A percentile compares a stretch with the other conserved stretches of the same genome.
Conservation (phyloP, 1,140 invertebrate genomes). For the Pseudomyrmex gracilis region DNA sequence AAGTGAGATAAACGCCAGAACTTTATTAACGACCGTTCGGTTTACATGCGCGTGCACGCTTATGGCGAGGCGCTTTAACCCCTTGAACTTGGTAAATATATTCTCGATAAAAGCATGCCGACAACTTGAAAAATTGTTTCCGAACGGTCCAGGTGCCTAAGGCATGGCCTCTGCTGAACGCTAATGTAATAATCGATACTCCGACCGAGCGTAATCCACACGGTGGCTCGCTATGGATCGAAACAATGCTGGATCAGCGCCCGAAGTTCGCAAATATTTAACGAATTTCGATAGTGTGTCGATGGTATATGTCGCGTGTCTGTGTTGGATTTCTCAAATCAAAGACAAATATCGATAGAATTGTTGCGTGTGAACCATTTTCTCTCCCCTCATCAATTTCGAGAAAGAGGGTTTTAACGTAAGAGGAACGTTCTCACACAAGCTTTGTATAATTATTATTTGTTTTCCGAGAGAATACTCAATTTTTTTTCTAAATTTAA, state of each 20-base stretch:
- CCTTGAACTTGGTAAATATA: constrained; percentile 47
- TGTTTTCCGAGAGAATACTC: too few relatives aligned
- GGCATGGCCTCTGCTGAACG: constrained; percentile 1
- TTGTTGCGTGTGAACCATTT: not conserved
- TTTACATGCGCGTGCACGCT: constrained; percentile 26
- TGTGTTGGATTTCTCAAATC: constrained; percentile 26
- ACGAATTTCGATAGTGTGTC: constrained; percentile 38
- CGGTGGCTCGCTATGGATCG: constrained; percentile 17
- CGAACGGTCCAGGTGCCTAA: constrained; percentile 29
- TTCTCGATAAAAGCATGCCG: constrained; percentile 44
- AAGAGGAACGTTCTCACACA: too few relatives aligned
- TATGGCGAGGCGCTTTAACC: constrained; percentile 42
- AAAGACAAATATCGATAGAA: constrained; percentile 29
- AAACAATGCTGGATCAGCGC: constrained; percentile 34
- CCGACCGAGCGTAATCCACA: constrained; percentile 9
- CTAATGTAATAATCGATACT: constrained; percentile 58
- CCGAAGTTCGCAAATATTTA: constrained; percentile 49
- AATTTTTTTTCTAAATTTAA: not conserved
- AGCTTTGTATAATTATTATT: too few relatives aligned
- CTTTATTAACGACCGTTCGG: constrained; percentile 48
- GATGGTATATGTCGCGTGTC: not conserved
- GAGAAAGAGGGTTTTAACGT: too few relatives aligned
- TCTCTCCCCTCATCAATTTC: too few relatives aligned
- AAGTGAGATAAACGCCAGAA: constrained; percentile 43
- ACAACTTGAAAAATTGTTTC: constrained; percentile 61